These are phyloP conservation scores for Ophiothrix spiculata DNA, from an alignment of 35 echinoderm and acorn worm genomes.

Conservation along the genomic window DNA sequence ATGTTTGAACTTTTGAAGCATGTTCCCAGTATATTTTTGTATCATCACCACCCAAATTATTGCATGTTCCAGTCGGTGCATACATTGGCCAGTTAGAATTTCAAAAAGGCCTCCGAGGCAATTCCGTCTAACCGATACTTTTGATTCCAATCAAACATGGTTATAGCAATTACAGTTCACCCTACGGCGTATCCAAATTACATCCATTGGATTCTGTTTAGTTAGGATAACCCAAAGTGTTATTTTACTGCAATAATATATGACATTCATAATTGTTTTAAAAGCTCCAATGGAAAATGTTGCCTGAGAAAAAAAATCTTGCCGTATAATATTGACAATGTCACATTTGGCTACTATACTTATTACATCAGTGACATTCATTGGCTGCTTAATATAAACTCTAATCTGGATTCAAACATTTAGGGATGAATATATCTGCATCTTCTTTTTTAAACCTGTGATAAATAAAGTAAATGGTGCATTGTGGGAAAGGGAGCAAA, in stretches of 20 bases:
- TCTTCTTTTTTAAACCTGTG: no score
- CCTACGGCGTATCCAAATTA: not conserved
- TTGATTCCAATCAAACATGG: not conserved
- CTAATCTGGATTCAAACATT: no score
- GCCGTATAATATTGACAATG: no score
- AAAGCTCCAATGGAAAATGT: no score
- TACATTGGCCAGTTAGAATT: not conserved
- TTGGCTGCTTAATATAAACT: no score
- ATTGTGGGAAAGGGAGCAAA: no score
- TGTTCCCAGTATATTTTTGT: not conserved
- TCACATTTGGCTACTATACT: no score
- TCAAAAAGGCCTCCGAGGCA: not conserved
- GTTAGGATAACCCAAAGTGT: not conserved
- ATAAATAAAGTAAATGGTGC: no score
- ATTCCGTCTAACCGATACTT: no score
- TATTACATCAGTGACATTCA: no score
- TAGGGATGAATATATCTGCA: no score
- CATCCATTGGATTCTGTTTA: not conserved
- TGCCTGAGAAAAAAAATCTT: no score
- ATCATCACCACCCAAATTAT: not conserved
- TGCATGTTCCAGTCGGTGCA: not conserved
- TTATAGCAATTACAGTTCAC: not conserved
- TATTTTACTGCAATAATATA: not conserved
- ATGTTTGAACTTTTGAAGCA: not conserved
- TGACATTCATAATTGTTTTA: slow-evolving; percentile 4